phyloP scores from a whole-genome alignment of 2,888 invertebrate genomes.

The Thymelicus sylvestris region DNA sequence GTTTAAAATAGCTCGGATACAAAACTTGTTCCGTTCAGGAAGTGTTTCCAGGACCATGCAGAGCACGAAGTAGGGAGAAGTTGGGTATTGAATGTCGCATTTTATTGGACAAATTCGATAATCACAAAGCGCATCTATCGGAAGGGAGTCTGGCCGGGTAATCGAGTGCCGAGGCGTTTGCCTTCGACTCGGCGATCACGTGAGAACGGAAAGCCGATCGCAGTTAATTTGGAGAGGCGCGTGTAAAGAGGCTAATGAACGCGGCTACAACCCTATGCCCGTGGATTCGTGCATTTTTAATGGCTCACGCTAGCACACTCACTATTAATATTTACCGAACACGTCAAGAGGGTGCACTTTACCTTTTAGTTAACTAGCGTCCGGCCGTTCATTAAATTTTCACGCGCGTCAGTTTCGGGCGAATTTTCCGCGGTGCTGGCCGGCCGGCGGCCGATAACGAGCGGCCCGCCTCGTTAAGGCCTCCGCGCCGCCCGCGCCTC shows the following conservation, averaged over 20 bases:
- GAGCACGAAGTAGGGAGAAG: slow-evolving; percentile 63
- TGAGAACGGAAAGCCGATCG: slow-evolving; percentile 43
- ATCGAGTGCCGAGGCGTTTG: slow-evolving; percentile 46
- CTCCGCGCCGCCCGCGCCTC: slow-evolving; percentile 48
- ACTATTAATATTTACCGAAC: slow-evolving; percentile 85
- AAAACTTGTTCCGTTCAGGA: slow-evolving; percentile 73
- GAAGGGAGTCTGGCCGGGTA: slow-evolving; percentile 49
- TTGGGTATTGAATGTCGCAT: slow-evolving; percentile 75
- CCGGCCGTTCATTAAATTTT: slow-evolving; percentile 85
- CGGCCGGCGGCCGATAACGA: slow-evolving; percentile 63
- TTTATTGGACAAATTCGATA: slow-evolving; percentile 76
- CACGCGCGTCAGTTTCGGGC: slow-evolving; percentile 85
- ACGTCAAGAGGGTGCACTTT: slow-evolving; percentile 85
- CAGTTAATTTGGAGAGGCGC: slow-evolving; percentile 58
- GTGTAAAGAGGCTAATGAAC: slow-evolving; percentile 75
- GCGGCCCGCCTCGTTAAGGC: slow-evolving; percentile 71
- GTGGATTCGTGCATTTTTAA: slow-evolving; percentile 83
- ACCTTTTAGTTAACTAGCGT: slow-evolving; percentile 85
- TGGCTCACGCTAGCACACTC: slow-evolving; percentile 81
- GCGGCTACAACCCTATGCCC: slow-evolving; percentile 66
- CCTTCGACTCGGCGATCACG: slow-evolving; percentile 30
- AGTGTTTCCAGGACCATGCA: slow-evolving; percentile 74
- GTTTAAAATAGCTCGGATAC: slow-evolving; percentile 80
- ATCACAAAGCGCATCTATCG: slow-evolving; percentile 59
- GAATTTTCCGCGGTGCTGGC: slow-evolving; percentile 84